These are phyloP conservation scores for Pseudococcus longispinus DNA, from an alignment of 2,888 invertebrate genomes.

Conservation along the genomic window DNA sequence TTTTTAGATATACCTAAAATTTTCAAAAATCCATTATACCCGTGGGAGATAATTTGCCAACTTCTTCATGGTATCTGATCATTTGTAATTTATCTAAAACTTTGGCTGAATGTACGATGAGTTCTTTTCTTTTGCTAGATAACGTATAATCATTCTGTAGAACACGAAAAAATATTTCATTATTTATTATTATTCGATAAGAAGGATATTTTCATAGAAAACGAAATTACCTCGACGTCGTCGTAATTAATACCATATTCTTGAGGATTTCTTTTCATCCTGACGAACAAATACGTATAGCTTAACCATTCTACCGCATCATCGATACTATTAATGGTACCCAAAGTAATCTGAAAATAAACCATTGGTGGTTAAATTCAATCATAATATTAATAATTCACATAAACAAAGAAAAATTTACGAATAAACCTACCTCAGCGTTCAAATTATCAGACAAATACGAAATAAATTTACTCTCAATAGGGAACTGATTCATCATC, in stretches of 20 bases:
- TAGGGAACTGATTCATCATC: constrained; percentile 95
- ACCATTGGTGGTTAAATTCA: constrained; percentile 48
- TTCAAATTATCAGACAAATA: constrained; percentile 95
- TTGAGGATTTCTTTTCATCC: constrained; percentile 90
- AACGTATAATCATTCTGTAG: constrained; percentile 80
- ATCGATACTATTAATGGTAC: constrained; percentile 93
- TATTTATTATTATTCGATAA: not conserved
- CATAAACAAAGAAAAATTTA: constrained; percentile 58
- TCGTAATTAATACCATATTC: constrained; percentile 74
- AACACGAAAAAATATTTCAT: not conserved
- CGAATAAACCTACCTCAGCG: constrained; percentile 77
- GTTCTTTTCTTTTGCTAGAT: constrained; percentile 76
- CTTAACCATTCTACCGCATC: constrained; percentile 98
- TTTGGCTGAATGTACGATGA: constrained; percentile 82
- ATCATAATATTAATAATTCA: not conserved
- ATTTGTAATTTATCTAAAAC: constrained; percentile 90
- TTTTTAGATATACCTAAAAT: not conserved
- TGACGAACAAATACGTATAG: constrained; percentile 93
- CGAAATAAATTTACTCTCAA: constrained; percentile 95
- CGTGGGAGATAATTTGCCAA: constrained; percentile 74
- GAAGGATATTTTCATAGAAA: not conserved
- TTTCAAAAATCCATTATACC: constrained; percentile 59
- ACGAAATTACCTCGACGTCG: constrained; percentile 62
- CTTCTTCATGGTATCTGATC: constrained; percentile 87
- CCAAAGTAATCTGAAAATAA: constrained; percentile 76